Evolutionary conservation across 2,113 vertebrate species (phyloP).

Genomic region (Microcebus griseorufus): DNA sequence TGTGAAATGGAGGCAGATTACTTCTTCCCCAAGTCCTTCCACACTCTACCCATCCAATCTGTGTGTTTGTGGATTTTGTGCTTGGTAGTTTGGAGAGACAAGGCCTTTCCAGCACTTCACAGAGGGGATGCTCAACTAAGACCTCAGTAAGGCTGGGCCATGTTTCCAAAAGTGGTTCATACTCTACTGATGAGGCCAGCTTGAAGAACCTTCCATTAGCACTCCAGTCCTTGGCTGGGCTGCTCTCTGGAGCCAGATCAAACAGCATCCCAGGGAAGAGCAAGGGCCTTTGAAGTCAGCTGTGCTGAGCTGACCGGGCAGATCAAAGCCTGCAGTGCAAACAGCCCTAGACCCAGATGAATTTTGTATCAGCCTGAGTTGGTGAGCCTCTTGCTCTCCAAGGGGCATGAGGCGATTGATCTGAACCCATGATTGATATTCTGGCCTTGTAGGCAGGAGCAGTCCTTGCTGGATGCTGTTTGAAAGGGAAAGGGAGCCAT

Average conservation of each 20-base stretch:
- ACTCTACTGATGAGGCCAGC: conserved; percentile 31
- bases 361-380: conserved; percentile 67
- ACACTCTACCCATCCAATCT: not conserved
- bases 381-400: conserved; percentile 68
- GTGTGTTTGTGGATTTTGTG: not conserved
- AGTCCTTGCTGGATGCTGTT: conserved; percentile 55
- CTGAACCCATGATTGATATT: conserved; percentile 68
- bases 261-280: conserved; percentile 71
- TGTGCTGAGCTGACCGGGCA: conserved; percentile 62
- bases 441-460: conserved; percentile 67
- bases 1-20: not conserved
- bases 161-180: conserved; percentile 61
- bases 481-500: conserved; percentile 59
- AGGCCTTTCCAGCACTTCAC: not conserved
- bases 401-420: conserved; percentile 66
- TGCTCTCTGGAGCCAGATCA: conserved; percentile 73
- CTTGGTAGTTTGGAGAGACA: not conserved
- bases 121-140: conserved; percentile 18
- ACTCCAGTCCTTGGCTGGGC: conserved; percentile 33
- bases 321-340: conserved; percentile 65
- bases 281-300: conserved; percentile 63
- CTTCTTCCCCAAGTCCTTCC: not conserved
- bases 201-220: conserved; percentile 54
- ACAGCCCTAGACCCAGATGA: conserved; percentile 70
- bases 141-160: conserved; percentile 1